Base-by-base conservation (phyloP, 2,888 invertebrate genomes). In the Holacanthella duospinosa region DNA sequence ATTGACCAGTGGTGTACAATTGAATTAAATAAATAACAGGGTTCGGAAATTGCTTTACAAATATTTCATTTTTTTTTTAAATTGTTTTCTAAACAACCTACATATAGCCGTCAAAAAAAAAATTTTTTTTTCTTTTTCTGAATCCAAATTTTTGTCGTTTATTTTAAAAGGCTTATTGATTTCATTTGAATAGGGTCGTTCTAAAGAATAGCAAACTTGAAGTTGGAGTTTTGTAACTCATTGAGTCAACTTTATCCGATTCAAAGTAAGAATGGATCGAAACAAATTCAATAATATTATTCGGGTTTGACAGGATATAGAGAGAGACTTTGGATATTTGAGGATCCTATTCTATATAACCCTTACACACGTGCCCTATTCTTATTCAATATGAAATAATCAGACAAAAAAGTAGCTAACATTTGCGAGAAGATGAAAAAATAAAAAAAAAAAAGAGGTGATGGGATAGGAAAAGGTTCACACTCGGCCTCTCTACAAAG, bases 351-450 rank as follows among this genome's bases (percentile, higher is more conserved):
- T 48, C 48, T 4, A 16, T 16, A 36, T 16, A 36, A 48, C 48
- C 48, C 48, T 48, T 48, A 48, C 48, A 48, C 48, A 48, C 48
- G 48, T 48, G 48, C 48, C 48, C 48, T 21, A 48, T n/a, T n/a
- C n/a, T n/a, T n/a, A n/a, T 48, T 48, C 36, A 36, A 36, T 36
- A 36, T 6, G 48, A 21, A 48, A 9, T 48, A 48, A 48, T 48
- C 48, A 48, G 21, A 48, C 48, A 48, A 48, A 48, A 48, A 48
- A 48, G 16, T 36, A 36, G 36, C 36, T 12, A 36, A 16, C 16
- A n/a, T n/a, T n/a, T n/a, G n/a, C n/a, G n/a, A n/a, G n/a, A n/a
- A n/a, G n/a, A 12, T 48, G 19, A 48, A 4, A 48, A 16, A n/a
- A 48, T 21, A 48, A 9, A 21, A 16, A 4, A 12, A 48, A 48